phyloP scores from a whole-genome alignment of 1,140 invertebrate genomes.

The Cotesia vestalis region DNA sequence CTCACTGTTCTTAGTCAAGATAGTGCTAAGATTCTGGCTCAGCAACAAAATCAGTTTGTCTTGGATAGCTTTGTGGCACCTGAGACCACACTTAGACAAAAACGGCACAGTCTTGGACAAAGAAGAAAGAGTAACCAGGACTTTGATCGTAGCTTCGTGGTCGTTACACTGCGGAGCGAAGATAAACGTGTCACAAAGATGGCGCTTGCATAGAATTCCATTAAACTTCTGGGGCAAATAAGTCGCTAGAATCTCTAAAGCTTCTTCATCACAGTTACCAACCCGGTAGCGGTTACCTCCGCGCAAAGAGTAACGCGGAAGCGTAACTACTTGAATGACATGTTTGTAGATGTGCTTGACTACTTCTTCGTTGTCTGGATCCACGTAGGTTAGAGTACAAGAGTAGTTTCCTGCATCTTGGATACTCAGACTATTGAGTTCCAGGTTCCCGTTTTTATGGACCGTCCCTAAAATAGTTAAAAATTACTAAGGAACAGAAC shows the following conservation, averaged over 20 bases:
- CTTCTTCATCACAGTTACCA: conserved; percentile 47
- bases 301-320: conserved; percentile 49
- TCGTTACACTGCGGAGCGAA: conserved; percentile 48
- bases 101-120: conserved; percentile 47
- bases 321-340: conserved; percentile 49
- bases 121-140: conserved; percentile 49
- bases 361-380: conserved; percentile 55
- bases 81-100: conserved; percentile 50
- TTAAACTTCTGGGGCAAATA: conserved; percentile 51
- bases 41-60: conserved; percentile 52
- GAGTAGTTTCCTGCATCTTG: conserved; percentile 57
- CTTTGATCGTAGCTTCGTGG: conserved; percentile 47
- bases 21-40: conserved; percentile 48
- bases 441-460: conserved; percentile 51
- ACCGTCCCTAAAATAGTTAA: conserved; percentile 46
- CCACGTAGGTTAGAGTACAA: conserved; percentile 53
- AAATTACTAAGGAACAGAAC: background rate
- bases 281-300: conserved; percentile 50
- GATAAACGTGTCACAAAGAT: conserved; percentile 49
- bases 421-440: conserved; percentile 51
- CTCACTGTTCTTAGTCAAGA: conserved; percentile 53
- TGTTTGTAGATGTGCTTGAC: conserved; percentile 50
- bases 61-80: conserved; percentile 53
- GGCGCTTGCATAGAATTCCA: conserved; percentile 47
- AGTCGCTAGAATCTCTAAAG: conserved; percentile 44